Evolutionary conservation across 2,797 vertebrate genomes (phyloP).

Genomic region (Lerista edwardsae): DNA sequence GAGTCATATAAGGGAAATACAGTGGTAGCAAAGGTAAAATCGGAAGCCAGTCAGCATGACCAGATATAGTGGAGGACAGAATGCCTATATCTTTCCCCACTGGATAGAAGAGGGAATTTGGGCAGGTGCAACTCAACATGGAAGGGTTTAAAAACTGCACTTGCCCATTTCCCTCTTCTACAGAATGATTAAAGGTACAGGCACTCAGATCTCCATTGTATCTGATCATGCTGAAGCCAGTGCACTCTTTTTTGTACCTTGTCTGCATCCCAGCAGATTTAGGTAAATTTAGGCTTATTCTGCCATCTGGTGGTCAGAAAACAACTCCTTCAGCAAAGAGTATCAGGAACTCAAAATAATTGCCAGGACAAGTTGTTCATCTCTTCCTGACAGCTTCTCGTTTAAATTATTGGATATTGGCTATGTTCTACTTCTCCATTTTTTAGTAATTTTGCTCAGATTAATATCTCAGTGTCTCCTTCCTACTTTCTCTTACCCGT

Average conservation of each 20-base stretch:
- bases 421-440: not conserved
- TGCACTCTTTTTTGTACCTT: slow-evolving; percentile 27
- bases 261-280: slow-evolving; percentile 35
- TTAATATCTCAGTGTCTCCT: not conserved
- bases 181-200: too few relatives aligned
- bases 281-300: slow-evolving; percentile 64
- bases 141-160: too few relatives aligned
- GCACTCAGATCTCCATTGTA: too few relatives aligned
- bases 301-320: slow-evolving; percentile 79
- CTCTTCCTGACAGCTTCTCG: slow-evolving; percentile 13
- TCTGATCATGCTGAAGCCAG: too few relatives aligned
- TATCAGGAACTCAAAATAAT: not conserved
- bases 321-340: slow-evolving; percentile 17
- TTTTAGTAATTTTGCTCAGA: not conserved
- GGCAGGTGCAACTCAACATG: slow-evolving; percentile 4
- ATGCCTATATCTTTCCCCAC: too few relatives aligned
- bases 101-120: too few relatives aligned
- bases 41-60: too few relatives aligned
- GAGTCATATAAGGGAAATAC: slow-evolving; percentile 58
- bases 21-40: slow-evolving; percentile 53
- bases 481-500: not conserved
- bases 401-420: not conserved
- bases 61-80: too few relatives aligned
- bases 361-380: not conserved
- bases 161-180: too few relatives aligned